Base-by-base conservation (phyloP, 1,140 invertebrate species). In the Penaeus indicus region DNA sequence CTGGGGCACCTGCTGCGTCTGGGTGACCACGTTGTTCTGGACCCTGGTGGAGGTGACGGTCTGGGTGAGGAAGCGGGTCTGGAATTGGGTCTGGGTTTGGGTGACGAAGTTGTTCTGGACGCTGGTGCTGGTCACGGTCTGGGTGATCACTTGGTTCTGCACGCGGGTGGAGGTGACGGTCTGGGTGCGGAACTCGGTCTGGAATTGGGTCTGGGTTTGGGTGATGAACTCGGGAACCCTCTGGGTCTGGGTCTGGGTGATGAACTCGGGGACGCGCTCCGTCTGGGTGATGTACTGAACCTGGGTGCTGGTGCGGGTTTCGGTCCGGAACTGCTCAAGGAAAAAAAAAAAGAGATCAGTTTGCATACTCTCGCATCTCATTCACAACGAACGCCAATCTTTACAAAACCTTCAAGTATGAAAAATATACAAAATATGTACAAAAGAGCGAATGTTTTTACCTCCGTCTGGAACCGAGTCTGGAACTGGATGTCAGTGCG, bases 1-100 rank as follows among this genome's bases (percentile, higher is more conserved):
- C 79, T 90, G 82, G 18, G 84, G 82, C 67, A 86, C 89, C 27
- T 82, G 84, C 67, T 82, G 80, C 3, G 86, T 84, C 79, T 90
- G 85, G 7, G 89, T 86, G 64, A 81, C 69, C 78, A 78, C 78
- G 69, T 83, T 79, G 79, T 80, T 83, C 79, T 84, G 80, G 63
- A 90, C 63, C 84, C 82, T 78, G 19, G 78, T 80, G 42, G 82
- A 85, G 77, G 61, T 83, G 62, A 67, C 64, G 25, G 87, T 89
- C 81, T 89, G 80, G 13, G 87, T 86, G 18, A 75, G 42, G 38
- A 60, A 60, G 3, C n/a, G n/a, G 78, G 78, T 80, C 78, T 80
- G 47, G 78, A 80, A 60, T 18, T 80, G 78, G 0, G 78, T 84
- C 82, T 84, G 63, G 82, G 67, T 64, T 38, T 84, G 82, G 18